Conservation (phyloP, 2,888 invertebrate species). For the Cantharis nigra region DNA sequence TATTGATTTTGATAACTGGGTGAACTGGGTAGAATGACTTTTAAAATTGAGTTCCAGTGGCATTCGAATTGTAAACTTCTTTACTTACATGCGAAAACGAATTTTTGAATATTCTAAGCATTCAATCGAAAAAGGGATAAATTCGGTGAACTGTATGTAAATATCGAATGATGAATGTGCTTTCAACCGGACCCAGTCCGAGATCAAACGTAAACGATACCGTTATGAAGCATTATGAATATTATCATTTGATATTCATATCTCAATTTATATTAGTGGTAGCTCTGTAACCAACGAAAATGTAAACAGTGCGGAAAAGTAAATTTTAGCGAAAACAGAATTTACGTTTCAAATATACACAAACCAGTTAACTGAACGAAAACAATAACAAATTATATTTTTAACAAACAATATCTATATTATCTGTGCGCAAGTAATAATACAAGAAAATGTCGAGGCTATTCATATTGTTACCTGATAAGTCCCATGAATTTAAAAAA, state of each 20-base stretch:
- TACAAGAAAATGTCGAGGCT: no score
- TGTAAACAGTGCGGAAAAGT: conserved; percentile 2
- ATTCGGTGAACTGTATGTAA: conserved; percentile 24
- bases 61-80: not conserved
- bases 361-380: not conserved
- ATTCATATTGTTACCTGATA: no score
- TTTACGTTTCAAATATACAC: not conserved
- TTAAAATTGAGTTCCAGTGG: not conserved
- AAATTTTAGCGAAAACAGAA: conserved; percentile 2
- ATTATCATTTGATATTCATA: conserved; percentile 23
- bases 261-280: conserved; percentile 24
- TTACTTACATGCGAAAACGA: conserved; percentile 7
- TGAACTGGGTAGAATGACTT: not conserved
- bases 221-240: conserved; percentile 19
- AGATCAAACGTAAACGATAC: conserved; percentile 23
- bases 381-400: not conserved
- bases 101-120: conserved; percentile 15
- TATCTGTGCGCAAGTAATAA: no score
- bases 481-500: no score
- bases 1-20: not conserved
- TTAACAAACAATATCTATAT: no score
- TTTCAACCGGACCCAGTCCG: conserved; percentile 23
- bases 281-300: not conserved
- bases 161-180: conserved; percentile 26
- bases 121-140: conserved; percentile 17